Evolutionary conservation across 2,113 vertebrate genomes (phyloP), one percentile per base, ranked within the genome.

Genomic region (Pelusios castaneus): DNA sequence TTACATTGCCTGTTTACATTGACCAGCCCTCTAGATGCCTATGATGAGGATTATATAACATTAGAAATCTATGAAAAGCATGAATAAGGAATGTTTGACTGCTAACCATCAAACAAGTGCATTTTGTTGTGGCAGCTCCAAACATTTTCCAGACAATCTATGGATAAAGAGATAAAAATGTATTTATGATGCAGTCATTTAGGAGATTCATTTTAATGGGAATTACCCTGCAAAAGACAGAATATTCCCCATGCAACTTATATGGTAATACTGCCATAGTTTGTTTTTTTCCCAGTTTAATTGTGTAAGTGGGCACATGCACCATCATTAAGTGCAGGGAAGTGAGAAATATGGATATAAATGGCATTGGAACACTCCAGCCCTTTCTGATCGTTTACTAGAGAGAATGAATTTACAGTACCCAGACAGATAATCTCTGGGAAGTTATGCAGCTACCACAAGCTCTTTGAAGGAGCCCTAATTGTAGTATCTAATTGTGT

Each of bases 171-270:
- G 45, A 87, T 85, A 90, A 41, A 38, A 87, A 49, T 90, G 63
- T 90, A 31, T 90, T 89, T 88, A 70, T 9, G 78, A 75, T 75
- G 78, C 82, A 77, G 88, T 75, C 55, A 82, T 25, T 13, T 8
- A 88, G 70, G 70, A 92, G 92, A 94, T 89, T 82, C 27, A 94
- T 91, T 88, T 89, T 55, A 84, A 41, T 60, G n/a, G 79, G 91
- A 88, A 89, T 89, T 86, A 91, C 17, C 77, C 29, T 16, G 31
- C 80, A 27, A 89, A 95, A 95, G 81, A 90, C 9, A 34, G 25
- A 75, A 92, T 63, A 80, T 75, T 73, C 24, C 3, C 24, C 73
- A 86, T 82, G 25, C 90, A 94, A 78, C 60, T 90, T 89, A 55
- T 38, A 85, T 91, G 49, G 14, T 54, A 51, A 2, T 11, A 3